A percentile compares a stretch with the other conserved stretches of the same genome.
phyloP scores from a whole-genome alignment of 2,113 vertebrate genomes.

The Notechis scutatus region DNA sequence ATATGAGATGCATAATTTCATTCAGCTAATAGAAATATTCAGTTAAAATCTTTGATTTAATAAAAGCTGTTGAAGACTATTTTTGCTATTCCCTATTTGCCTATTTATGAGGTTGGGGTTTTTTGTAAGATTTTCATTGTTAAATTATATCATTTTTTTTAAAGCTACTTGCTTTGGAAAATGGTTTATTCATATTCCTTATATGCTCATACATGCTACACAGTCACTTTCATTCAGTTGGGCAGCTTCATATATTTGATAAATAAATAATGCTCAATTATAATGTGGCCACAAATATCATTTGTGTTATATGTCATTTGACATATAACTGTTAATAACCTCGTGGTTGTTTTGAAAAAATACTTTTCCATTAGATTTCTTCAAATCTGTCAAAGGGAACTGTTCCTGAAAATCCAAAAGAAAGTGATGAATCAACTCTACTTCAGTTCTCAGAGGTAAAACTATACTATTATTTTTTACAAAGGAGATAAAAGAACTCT shows the following conservation, averaged over 20 bases:
- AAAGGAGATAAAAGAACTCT: background rate
- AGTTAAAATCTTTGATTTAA: constrained; percentile 16
- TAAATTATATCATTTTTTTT: background rate
- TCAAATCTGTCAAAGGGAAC: constrained; percentile 72
- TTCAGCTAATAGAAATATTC: constrained; percentile 5
- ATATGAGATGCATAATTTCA: constrained; percentile 7
- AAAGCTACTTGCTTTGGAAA: background rate
- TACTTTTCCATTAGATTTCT: constrained; percentile 72
- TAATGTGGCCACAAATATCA: background rate
- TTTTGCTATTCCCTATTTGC: constrained; percentile 11
- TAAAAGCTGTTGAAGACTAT: constrained; percentile 1
- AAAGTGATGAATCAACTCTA: constrained; percentile 73
- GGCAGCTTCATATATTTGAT: background rate
- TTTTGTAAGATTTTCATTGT: constrained; percentile 9
- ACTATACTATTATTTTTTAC: background rate
- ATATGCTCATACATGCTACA: background rate
- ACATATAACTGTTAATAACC: background rate
- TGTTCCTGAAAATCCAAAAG: constrained; percentile 63
- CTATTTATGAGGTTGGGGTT: background rate
- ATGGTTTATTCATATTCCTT: background rate
- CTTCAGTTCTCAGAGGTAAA: constrained; percentile 82
- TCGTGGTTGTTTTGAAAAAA: constrained; percentile 32
- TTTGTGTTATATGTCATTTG: background rate
- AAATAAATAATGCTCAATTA: background rate
- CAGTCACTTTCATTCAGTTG: background rate